These are phyloP conservation scores for Malaclemys terrapin DNA, from an alignment of 2,113 vertebrate species.

Conservation along the genomic window DNA sequence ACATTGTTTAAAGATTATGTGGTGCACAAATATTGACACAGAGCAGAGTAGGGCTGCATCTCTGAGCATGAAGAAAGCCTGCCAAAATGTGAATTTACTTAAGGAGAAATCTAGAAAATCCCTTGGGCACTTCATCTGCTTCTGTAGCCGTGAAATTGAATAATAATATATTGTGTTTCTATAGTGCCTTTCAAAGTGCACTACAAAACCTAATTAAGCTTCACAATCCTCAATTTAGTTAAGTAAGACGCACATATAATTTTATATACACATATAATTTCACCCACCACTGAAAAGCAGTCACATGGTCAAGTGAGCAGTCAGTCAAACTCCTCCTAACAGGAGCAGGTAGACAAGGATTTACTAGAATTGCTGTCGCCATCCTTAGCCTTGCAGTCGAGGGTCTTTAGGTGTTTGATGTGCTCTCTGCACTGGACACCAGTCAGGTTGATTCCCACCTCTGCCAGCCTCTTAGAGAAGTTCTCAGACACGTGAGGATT, in stretches of 20 bases:
- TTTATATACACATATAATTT: neutral
- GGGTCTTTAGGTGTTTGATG: neutral
- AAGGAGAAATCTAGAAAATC: neutral
- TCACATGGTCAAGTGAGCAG: neutral
- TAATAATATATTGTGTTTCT: accelerated
- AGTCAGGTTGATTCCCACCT: neutral
- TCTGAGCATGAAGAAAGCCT: neutral
- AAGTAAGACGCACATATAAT: neutral
- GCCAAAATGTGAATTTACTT: accelerated
- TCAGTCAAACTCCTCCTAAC: neutral
- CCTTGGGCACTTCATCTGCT: neutral
- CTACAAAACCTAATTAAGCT: neutral
- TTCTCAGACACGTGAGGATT: neutral
- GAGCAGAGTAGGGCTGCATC: neutral
- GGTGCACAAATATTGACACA: accelerated
- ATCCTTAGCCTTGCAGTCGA: neutral
- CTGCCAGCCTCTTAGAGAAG: neutral
- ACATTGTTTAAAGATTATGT: accelerated
- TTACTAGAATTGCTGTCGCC: neutral
- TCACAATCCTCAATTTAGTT: neutral
- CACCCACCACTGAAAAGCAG: neutral
- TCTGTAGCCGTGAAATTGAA: neutral
- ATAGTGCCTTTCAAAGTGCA: neutral
- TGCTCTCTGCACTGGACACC: neutral
- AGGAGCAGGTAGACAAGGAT: neutral